These are phyloP conservation scores for Caenorhabditis remanei DNA, from an alignment of 1,140 invertebrate genomes.

Conservation along the genomic window DNA sequence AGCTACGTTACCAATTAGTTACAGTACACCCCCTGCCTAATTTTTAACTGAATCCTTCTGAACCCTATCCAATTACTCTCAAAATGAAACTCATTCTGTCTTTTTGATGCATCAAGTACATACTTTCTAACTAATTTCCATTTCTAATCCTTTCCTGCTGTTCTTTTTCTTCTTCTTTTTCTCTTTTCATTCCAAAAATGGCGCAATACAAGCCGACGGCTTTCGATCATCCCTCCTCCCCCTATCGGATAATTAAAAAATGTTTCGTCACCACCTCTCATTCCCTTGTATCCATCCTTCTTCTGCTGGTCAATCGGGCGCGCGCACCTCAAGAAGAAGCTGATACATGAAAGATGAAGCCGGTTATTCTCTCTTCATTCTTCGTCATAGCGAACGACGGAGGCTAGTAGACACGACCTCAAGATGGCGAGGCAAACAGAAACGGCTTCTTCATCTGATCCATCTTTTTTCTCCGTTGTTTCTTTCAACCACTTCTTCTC, in stretches of 20 bases:
- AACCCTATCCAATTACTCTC: no score
- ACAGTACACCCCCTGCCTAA: no score
- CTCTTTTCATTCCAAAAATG: constrained; percentile 2
- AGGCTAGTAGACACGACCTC: constrained; percentile 6
- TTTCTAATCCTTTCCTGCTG: constrained; percentile 26
- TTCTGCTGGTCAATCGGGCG: constrained; percentile 9
- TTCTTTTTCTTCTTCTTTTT: background rate
- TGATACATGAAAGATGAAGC: background rate
- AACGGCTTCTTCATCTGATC: constrained; percentile 27
- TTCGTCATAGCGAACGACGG: constrained; percentile 28
- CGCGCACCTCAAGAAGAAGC: constrained; percentile 28
- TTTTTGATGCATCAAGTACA: no score
- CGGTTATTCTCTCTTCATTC: background rate
- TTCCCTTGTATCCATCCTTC: background rate
- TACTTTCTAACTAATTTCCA: no score
- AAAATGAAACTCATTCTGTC: no score
- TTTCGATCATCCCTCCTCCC: constrained; percentile 30
- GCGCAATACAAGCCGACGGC: constrained; percentile 30
- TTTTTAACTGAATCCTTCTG: no score
- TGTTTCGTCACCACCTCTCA: constrained; percentile 37
- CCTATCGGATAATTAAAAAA: constrained; percentile 25
- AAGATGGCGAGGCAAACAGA: constrained; percentile 45
- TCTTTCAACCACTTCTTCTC: background rate
- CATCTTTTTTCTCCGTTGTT: background rate
- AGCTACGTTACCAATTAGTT: no score